These are phyloP conservation scores for Caretta caretta DNA, from an alignment of 2,113 vertebrate species.

Conservation along the genomic window DNA sequence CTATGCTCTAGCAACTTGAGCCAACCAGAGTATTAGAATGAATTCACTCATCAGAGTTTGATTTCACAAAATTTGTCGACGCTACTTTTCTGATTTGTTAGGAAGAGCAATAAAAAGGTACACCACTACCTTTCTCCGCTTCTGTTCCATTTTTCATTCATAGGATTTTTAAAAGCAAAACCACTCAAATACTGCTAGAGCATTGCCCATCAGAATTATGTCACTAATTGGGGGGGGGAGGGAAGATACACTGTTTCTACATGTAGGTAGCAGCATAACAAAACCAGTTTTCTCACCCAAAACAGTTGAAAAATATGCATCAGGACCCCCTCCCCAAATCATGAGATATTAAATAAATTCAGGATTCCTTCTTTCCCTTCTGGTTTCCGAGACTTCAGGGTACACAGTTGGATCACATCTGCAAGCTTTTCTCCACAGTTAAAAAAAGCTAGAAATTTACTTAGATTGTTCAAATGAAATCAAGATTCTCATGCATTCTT, in stretches of 20 bases:
- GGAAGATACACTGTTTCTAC: not conserved
- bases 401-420: not conserved
- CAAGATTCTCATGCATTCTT: not conserved
- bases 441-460: not conserved
- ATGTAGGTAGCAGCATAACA: not conserved
- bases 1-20: conserved; percentile 32
- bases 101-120: not conserved
- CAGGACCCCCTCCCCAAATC: not conserved
- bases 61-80: not conserved
- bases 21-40: not conserved
- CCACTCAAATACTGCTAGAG: not conserved
- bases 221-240: not conserved
- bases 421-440: not conserved
- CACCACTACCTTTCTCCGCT: conserved; percentile 1
- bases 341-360: accelerated
- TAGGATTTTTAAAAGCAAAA: not conserved
- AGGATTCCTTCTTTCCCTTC: not conserved
- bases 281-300: not conserved
- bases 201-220: not conserved
- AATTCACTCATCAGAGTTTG: conserved; percentile 9
- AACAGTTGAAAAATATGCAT: not conserved
- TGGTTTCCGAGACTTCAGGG: not conserved
- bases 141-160: not conserved
- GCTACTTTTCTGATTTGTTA: not conserved
- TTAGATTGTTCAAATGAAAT: not conserved